phyloP scores from a whole-genome alignment of 1,140 invertebrate species.

The Daktulosphaira vitifoliae region DNA sequence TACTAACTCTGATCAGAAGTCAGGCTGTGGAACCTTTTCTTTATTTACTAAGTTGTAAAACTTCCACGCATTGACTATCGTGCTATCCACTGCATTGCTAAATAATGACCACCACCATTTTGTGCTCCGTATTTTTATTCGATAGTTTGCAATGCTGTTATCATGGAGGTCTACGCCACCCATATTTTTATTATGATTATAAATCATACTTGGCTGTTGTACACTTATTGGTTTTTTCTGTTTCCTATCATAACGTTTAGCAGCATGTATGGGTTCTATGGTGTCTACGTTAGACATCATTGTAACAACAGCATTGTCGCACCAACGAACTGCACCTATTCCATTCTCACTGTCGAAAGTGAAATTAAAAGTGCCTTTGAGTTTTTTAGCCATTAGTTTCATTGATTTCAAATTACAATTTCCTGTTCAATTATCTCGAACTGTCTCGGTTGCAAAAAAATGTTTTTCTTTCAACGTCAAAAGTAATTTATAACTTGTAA shows the following conservation, averaged over 20 bases:
- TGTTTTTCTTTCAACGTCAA: slow-evolving; percentile 4
- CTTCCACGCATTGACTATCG: background rate
- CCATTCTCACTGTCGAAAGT: background rate
- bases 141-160: too few species aligned
- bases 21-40: background rate
- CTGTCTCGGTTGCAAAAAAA: slow-evolving; percentile 3
- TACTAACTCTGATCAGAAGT: background rate
- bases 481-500: background rate
- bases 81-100: background rate
- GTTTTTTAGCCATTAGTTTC: background rate
- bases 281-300: background rate
- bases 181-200: background rate
- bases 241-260: background rate
- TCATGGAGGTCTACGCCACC: too few species aligned
- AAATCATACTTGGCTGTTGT: background rate
- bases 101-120: too few species aligned
- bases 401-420: background rate
- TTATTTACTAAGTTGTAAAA: background rate
- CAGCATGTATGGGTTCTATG: background rate
- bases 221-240: background rate
- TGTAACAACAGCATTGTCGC: background rate
- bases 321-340: background rate
- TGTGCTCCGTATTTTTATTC: too few species aligned
- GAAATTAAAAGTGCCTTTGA: background rate
- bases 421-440: background rate